These are phyloP conservation scores for Bos javanicus DNA, from an alignment of 2,113 vertebrate species.

Conservation along the genomic window DNA sequence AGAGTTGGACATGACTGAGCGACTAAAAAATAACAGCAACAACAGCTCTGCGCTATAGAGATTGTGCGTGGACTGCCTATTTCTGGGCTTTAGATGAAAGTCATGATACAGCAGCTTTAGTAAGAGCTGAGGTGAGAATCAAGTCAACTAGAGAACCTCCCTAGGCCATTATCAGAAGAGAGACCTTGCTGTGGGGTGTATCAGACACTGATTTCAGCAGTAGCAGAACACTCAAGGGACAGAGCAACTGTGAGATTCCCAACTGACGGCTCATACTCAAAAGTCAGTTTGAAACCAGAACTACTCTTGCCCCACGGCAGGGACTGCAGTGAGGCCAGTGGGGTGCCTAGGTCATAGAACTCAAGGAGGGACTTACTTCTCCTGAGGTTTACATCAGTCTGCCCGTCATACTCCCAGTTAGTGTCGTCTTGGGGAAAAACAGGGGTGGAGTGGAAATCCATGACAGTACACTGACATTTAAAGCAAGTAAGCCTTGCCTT, in stretches of 20 bases:
- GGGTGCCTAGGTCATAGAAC: background rate
- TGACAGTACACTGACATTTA: background rate
- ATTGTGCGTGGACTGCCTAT: background rate
- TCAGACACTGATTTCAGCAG: background rate
- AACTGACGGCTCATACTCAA: background rate
- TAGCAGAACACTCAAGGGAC: background rate
- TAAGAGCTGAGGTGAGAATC: background rate
- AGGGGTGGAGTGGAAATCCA: background rate
- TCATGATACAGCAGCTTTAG: background rate
- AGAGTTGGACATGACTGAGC: accelerated
- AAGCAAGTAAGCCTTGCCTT: background rate
- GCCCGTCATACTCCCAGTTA: background rate
- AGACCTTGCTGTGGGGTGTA: background rate
- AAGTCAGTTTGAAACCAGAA: background rate
- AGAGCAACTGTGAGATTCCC: background rate
- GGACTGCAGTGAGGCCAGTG: background rate
- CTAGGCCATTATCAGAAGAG: background rate
- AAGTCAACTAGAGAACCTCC: background rate
- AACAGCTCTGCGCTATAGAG: background rate
- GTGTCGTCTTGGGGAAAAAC: background rate
- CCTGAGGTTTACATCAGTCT: background rate
- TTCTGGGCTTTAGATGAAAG: background rate
- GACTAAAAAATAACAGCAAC: background rate
- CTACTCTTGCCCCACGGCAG: background rate
- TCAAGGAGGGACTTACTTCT: background rate